phyloP scores from a whole-genome alignment of 2,888 invertebrate species.

The Meliscaeva auricollis region DNA sequence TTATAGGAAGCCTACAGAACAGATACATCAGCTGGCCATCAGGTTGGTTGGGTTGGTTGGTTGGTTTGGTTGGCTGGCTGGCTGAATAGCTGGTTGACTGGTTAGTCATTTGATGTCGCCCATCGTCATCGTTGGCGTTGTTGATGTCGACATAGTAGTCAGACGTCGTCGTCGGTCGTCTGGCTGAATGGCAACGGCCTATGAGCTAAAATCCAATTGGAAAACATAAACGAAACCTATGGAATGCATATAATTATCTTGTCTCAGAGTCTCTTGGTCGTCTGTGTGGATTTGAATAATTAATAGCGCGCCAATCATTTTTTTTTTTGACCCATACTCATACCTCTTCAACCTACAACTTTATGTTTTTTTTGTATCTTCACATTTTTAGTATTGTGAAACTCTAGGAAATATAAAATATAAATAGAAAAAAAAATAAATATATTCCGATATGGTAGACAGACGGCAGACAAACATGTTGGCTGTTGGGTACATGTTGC shows the following conservation, averaged over 20 bases:
- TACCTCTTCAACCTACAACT: not conserved
- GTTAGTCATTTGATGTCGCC: conserved; percentile 30
- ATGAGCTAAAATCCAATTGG: conserved; percentile 61
- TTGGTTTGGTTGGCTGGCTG: conserved; percentile 7
- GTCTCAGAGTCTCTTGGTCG: conserved; percentile 52
- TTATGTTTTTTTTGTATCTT: conserved; percentile 21
- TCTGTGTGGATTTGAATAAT: conserved; percentile 83
- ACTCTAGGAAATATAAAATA: conserved; percentile 48
- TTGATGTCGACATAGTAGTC: not conserved
- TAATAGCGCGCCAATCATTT: conserved; percentile 79
- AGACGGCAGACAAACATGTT: conserved; percentile 44
- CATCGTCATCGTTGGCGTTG: not conserved
- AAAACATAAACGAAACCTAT: conserved; percentile 69
- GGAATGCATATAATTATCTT: conserved; percentile 83
- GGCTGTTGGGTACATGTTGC: conserved; percentile 24
- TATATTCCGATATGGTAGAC: conserved; percentile 44
- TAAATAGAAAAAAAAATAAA: conserved; percentile 23
- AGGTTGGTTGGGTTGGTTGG: not conserved
- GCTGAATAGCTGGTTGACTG: conserved; percentile 1
- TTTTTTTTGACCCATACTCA: conserved; percentile 55
- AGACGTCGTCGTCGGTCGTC: not conserved
- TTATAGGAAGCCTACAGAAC: conserved; percentile 11
- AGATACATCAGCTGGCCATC: conserved; percentile 8
- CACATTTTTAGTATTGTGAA: conserved; percentile 33
- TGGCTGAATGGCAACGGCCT: conserved; percentile 41